Evolutionary conservation across 2,797 vertebrate species (phyloP).

Genomic region (Parauchenoglanis punctatus): DNA sequence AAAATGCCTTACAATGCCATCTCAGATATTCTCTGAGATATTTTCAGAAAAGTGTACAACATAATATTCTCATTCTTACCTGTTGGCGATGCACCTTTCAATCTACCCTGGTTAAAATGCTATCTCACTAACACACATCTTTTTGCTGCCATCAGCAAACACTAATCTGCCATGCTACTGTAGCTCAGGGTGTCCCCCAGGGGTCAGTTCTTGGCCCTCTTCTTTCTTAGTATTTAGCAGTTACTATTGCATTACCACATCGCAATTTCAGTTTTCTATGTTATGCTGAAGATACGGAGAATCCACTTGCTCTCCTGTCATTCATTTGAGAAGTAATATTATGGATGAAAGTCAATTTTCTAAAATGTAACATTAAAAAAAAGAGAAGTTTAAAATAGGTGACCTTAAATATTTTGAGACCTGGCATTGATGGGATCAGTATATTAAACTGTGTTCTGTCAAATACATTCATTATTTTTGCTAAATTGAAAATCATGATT

Average conservation of each 20-base stretch:
- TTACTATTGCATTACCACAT: neutral
- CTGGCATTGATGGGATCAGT: neutral
- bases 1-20: neutral
- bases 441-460: neutral
- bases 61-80: neutral
- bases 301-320: neutral
- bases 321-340: neutral
- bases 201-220: neutral
- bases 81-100: neutral
- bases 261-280: neutral
- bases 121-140: neutral
- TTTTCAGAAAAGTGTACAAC: neutral
- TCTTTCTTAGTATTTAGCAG: neutral
- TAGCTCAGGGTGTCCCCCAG: neutral
- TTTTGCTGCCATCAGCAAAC: neutral
- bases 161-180: neutral
- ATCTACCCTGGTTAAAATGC: too few species aligned
- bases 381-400: neutral
- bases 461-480: neutral
- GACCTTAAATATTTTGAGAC: neutral
- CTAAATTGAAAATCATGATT: neutral
- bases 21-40: neutral
- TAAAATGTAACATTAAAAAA: neutral
- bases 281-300: neutral
- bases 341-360: neutral